Base-by-base conservation (phyloP, 1,140 invertebrate species). In the Venustaconcha ellipsiformis region DNA sequence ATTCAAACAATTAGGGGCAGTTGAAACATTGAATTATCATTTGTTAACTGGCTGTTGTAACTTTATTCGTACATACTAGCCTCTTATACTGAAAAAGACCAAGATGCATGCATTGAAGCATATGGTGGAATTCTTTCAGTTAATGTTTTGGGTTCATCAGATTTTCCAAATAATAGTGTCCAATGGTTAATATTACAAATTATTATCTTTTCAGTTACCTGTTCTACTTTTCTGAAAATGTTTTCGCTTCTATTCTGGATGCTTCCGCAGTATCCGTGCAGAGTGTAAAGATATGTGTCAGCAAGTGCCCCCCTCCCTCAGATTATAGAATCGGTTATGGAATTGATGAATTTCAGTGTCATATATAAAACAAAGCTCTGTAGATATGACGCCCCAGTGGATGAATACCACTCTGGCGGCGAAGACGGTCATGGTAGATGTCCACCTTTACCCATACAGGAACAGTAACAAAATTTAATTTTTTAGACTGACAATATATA, bases 231-330 rank as follows among this genome's bases (percentile, higher is more conserved):
- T 65, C 69, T n/a, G 74, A 70, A 4, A 59, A 70, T 17, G 57
- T 76, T 3, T 76, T 71, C 57, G 59, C 59, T 3, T 57, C 56
- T 57, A 57, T 64, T 5, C 48, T 67, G 56, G 56, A 64, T 30
- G 12, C 74, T n/a, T 26, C 48, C 2, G 18, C 11, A 18, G 69
- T 37, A 14, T 23, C 60, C 48, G 23, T 64, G 11, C 17, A 55
- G n/a, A 66, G 68, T 13, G 55, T 68, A 17, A 76, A 70, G 63
- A 76, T 76, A 18, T 76, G 74, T 66, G 74, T 76, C n/a, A 55
- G 68, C 23, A 30, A n/a, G 58, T 76, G 74, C 67, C 74, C 74
- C n/a, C n/a, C n/a, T n/a, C 0, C 20, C 71, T 8, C n/a, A 37
- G 1, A 56, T 17, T 13, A 70, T 76, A 48, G 67, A 18, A 20